phyloP scores from a whole-genome alignment of 2,888 invertebrate species.

The Trachelus iudaicus region DNA sequence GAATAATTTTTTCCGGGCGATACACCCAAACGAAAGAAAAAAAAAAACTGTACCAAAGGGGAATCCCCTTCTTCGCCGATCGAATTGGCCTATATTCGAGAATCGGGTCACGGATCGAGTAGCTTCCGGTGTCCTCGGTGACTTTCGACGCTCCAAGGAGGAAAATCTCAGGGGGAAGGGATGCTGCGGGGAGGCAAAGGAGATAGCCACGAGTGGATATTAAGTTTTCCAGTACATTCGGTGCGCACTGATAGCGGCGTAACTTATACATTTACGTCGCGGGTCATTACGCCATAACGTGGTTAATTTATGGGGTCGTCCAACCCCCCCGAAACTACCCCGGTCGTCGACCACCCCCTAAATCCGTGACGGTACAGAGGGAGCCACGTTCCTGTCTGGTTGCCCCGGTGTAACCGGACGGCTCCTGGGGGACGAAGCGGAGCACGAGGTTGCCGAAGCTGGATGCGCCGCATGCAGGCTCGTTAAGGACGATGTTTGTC shows the following conservation, averaged over 20 bases:
- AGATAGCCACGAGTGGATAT: constrained; percentile 17
- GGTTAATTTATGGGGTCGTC: constrained; percentile 24
- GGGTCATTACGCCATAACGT: constrained; percentile 31
- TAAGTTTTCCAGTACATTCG: constrained; percentile 30
- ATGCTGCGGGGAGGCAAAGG: neutral
- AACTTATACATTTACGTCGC: constrained; percentile 29
- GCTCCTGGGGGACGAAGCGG: constrained; percentile 11
- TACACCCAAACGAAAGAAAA: no score
- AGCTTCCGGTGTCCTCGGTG: no score
- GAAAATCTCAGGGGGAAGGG: neutral
- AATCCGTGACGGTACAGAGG: constrained; percentile 16
- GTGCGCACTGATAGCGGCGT: constrained; percentile 21
- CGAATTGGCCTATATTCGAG: no score
- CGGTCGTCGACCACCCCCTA: constrained; percentile 6
- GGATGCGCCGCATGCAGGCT: no score
- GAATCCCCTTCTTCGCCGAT: rapidly evolving
- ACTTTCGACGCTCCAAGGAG: no score
- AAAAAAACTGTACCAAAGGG: no score
- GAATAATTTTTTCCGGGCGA: no score
- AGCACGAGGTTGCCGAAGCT: no score
- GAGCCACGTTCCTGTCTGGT: constrained; percentile 16
- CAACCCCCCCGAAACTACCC: no score
- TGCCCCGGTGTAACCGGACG: constrained; percentile 13
- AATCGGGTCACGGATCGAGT: no score
- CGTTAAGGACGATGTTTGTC: no score